Evolutionary conservation across 37 sponge, comb jelly and placozoan genomes (phyloP).

Genomic region (Beroe ovata): DNA sequence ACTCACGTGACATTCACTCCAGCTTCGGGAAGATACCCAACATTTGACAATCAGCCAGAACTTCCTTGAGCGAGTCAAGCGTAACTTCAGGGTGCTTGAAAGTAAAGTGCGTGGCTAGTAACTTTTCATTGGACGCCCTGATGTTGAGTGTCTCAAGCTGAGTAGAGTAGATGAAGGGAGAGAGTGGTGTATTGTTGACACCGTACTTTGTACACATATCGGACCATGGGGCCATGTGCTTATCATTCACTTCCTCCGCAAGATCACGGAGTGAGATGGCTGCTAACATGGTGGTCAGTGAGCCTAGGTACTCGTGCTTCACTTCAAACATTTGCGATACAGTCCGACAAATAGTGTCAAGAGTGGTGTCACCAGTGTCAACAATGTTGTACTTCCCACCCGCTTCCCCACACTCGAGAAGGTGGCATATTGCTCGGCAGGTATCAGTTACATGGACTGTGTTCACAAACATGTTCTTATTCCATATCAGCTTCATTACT

Average conservation of each 20-base stretch:
- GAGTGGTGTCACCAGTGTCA: constrained; percentile 82
- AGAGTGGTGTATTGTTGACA: constrained; percentile 87
- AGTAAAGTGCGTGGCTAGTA: not conserved
- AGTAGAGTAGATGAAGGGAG: constrained; percentile 80
- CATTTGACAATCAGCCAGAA: not conserved
- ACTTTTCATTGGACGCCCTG: constrained; percentile 2
- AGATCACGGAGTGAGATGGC: constrained; percentile 23
- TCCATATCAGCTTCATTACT: constrained; percentile 84
- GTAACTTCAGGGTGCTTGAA: constrained; percentile 3
- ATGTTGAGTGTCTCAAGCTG: constrained; percentile 62
- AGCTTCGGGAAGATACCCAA: constrained; percentile 43
- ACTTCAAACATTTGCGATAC: constrained; percentile 82
- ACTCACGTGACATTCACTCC: not conserved
- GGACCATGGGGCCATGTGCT: constrained; percentile 96
- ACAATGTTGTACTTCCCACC: constrained; percentile 89
- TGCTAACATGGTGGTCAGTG: constrained; percentile 85
- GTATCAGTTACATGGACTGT: constrained; percentile 94
- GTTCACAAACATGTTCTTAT: constrained; percentile 87
- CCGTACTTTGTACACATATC: constrained; percentile 78
- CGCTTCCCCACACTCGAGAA: constrained; percentile 68
- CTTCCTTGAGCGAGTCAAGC: not conserved
- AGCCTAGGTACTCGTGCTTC: constrained; percentile 84
- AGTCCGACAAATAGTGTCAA: constrained; percentile 13
- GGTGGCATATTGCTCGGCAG: constrained; percentile 82
- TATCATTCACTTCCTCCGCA: constrained; percentile 80